Base-by-base conservation (phyloP, 2,888 invertebrate species). In the Euplexia lucipara region DNA sequence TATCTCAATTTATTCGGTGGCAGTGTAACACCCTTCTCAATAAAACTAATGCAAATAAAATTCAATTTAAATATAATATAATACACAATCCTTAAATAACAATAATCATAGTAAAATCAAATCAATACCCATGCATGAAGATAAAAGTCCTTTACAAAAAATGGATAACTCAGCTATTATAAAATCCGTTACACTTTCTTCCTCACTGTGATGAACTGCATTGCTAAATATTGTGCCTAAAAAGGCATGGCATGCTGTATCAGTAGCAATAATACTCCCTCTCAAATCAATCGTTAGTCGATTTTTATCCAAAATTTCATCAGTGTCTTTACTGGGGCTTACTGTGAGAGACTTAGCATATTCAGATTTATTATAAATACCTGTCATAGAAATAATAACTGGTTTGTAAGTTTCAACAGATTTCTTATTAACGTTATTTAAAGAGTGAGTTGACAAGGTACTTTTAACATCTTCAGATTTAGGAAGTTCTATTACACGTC, bases 141-240 rank as follows among this genome's bases (percentile, higher is more conserved):
- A 90, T 65, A 94, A 86, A 74, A 89, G 83, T 63, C 94, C 95
- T 70, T 93, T 93, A 90, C 95, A 95, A 91, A 94, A 95, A 64
- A 86, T 64, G 1, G 93, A 90, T 32, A 95, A 74, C 81, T 95
- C 93, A 41, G 88, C 78, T 64, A 92, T 90, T 60, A 95, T 91
- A 74, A 93, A 92, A 80, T 93, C 91, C 64, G 90, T 90, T 7
- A 93, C 62, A 39, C 88, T 87, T 78, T 91, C 89, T 69, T 87
- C 84, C 52, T 83, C 73, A 47, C 74, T 83, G 56, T 88, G 85
- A 75, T 91, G 88, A 34, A 87, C 66, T 20, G 84, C 87, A 74
- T 92, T 90, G 75, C 83, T 92, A 70, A 93, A 94, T 51, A 95
- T 77, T 56, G 89, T 89, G 41, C 94, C 95, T 56, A 95, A 82